Percentiles rank a stretch among this genome's conserved stretches.
Evolutionary conservation across 2,888 invertebrate species (phyloP).

Genomic region (Cerastis rubricosa): DNA sequence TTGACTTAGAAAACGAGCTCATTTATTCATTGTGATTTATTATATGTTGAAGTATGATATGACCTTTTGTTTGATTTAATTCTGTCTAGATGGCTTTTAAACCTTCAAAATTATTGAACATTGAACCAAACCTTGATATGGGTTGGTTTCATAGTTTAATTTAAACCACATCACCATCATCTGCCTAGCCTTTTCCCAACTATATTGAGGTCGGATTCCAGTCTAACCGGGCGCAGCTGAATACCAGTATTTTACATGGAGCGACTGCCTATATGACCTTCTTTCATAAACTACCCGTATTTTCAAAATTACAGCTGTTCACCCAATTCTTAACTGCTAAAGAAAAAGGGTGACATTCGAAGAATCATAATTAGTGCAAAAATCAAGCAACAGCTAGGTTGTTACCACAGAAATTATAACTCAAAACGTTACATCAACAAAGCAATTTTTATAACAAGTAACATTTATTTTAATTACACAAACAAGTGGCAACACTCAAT

Average conservation of each 20-base stretch:
- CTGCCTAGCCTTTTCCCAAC: too few relatives aligned
- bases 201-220: too few relatives aligned
- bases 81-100: not conserved
- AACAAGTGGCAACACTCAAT: conserved; percentile 52
- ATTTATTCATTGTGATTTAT: too few relatives aligned
- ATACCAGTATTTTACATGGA: too few relatives aligned
- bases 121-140: not conserved
- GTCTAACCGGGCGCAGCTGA: too few relatives aligned
- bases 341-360: not conserved
- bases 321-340: not conserved
- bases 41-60: not conserved
- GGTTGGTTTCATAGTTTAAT: not conserved
- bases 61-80: not conserved
- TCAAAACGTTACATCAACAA: conserved; percentile 16
- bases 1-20: too few relatives aligned
- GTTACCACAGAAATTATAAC: not conserved
- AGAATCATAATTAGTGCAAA: conserved; percentile 2
- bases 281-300: not conserved
- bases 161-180: not conserved
- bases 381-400: not conserved
- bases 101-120: not conserved
- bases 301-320: not conserved
- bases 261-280: too few relatives aligned
- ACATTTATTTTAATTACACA: conserved; percentile 32
- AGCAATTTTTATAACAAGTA: conserved; percentile 24